Evolutionary conservation across 2,113 vertebrate genomes (phyloP).

Genomic region (Hippocampus comes): DNA sequence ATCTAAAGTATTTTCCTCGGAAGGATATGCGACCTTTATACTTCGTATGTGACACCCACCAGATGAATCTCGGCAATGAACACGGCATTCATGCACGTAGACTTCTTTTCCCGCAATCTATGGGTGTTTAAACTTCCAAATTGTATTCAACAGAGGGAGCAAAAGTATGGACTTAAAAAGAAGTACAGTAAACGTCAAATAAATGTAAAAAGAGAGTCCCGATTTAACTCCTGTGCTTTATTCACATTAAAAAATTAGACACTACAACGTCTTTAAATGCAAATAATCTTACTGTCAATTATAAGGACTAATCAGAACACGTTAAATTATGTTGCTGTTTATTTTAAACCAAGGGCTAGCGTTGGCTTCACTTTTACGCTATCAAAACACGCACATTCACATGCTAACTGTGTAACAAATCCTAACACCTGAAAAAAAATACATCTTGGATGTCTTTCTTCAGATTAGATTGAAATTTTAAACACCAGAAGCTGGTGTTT

Average conservation of each 20-base stretch:
- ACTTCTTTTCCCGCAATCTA: not conserved
- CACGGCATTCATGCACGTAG: not conserved
- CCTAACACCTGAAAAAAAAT: not conserved
- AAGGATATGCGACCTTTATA: slow-evolving; percentile 42
- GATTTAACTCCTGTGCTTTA: no score
- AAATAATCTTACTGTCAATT: not conserved
- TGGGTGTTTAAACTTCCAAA: not conserved
- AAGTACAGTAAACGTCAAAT: no score
- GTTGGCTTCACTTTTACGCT: not conserved
- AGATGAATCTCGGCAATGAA: not conserved
- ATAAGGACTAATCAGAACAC: not conserved
- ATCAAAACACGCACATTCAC: not conserved
- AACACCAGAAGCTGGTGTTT: no score
- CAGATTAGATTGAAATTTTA: no score
- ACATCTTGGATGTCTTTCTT: not conserved
- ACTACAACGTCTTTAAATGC: no score
- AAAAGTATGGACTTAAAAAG: not conserved
- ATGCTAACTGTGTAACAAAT: not conserved
- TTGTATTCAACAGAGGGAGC: not conserved
- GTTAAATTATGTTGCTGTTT: not conserved
- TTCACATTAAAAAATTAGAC: no score
- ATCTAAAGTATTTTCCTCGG: not conserved
- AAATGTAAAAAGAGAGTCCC: no score
- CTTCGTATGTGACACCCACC: slow-evolving; percentile 1
- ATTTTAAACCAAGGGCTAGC: no score